Evolutionary conservation across 2,797 vertebrate genomes (phyloP).

Genomic region (Argyrosomus regius): DNA sequence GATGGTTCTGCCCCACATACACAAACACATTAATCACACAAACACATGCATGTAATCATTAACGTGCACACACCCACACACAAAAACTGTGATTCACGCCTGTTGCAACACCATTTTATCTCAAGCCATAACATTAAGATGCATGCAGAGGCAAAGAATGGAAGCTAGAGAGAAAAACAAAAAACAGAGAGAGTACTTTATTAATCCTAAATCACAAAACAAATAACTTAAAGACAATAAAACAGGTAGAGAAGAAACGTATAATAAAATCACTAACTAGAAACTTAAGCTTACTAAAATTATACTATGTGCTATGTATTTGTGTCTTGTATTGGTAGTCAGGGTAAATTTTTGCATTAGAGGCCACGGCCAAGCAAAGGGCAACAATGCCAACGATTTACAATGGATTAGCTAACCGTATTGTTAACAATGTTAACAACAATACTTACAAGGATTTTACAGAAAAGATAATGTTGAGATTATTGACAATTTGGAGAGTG

Average conservation of each 20-base stretch:
- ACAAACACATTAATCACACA: conserved; percentile 59
- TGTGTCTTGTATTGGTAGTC: background rate
- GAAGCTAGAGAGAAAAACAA: background rate
- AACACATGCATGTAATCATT: conserved; percentile 52
- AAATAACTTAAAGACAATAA: background rate
- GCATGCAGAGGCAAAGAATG: background rate
- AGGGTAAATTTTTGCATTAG: background rate
- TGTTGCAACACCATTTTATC: conserved; percentile 35
- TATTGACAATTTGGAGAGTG: too few species aligned
- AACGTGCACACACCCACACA: conserved; percentile 21
- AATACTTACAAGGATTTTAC: too few species aligned
- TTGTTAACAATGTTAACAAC: too few species aligned
- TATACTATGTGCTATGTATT: background rate
- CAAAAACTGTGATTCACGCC: conserved; percentile 10
- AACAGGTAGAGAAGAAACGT: background rate
- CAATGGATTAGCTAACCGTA: too few species aligned
- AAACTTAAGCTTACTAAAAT: background rate
- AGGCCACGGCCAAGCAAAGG: too few species aligned
- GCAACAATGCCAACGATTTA: too few species aligned
- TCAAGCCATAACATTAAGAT: conserved; percentile 1
- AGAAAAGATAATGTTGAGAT: too few species aligned
- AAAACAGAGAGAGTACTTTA: background rate
- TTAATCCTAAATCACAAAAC: background rate
- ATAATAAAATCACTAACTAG: too few species aligned
- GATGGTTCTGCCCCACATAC: conserved; percentile 62